Percentiles rank a stretch among this genome's conserved stretches.
Evolutionary conservation across 2,113 vertebrate species (phyloP).

Genomic region (Chaetura pelagica): DNA sequence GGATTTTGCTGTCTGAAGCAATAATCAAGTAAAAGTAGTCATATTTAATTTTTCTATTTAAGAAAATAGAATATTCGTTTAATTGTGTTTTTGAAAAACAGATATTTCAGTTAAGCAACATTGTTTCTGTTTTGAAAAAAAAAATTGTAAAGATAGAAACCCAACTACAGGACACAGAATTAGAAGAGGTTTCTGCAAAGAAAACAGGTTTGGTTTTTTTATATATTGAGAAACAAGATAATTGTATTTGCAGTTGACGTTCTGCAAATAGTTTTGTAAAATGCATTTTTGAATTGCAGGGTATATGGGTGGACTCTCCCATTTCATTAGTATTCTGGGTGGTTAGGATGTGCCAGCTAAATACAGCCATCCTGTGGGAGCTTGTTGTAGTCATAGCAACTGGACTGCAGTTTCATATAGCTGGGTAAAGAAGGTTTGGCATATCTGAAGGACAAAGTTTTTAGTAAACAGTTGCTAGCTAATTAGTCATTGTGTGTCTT

Average conservation of each 20-base stretch:
- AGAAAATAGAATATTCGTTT: not conserved
- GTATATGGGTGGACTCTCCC: not conserved
- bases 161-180: not conserved
- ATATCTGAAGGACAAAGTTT: not conserved
- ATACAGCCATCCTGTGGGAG: conserved; percentile 39
- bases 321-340: conserved; percentile 65
- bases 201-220: not conserved
- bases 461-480: conserved; percentile 46
- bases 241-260: conserved; percentile 16
- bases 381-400: conserved; percentile 72
- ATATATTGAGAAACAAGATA: not conserved
- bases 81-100: not conserved
- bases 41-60: not conserved
- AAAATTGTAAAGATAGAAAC: not conserved
- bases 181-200: not conserved
- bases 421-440: conserved; percentile 27
- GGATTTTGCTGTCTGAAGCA: not conserved
- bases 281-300: not conserved
- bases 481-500: conserved; percentile 17
- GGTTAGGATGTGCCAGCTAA: conserved; percentile 44
- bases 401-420: not conserved
- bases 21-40: not conserved
- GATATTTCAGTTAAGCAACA: not conserved
- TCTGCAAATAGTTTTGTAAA: conserved; percentile 6
- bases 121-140: not conserved